These are phyloP conservation scores for Oasisia sp. DNA, from an alignment of 2,888 invertebrate genomes.

Conservation along the genomic window DNA sequence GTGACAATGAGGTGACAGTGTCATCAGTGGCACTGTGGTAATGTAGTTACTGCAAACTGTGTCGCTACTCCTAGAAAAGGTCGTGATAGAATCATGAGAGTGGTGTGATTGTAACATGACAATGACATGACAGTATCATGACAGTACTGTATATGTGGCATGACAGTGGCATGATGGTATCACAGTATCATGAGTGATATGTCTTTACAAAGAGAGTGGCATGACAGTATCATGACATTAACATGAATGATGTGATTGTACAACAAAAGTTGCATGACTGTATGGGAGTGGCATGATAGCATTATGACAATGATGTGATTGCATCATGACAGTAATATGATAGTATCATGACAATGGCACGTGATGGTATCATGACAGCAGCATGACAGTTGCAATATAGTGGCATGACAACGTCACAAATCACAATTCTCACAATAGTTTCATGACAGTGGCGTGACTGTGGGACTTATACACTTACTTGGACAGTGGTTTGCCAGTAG, in stretches of 20 bases:
- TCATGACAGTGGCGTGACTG: not conserved
- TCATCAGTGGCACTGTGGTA: not conserved
- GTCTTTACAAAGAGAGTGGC: too few relatives aligned
- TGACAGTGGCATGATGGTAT: not conserved
- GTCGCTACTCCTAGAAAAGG: not conserved
- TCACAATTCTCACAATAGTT: not conserved
- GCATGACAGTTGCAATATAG: not conserved
- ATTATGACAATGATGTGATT: not conserved
- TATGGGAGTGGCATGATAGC: not conserved
- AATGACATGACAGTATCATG: not conserved
- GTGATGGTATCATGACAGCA: not conserved
- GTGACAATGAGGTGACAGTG: not conserved
- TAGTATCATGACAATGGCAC: not conserved
- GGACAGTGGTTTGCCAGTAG: constrained; percentile 93
- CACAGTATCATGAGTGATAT: not conserved
- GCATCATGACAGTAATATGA: not conserved
- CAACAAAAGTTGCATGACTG: not conserved
- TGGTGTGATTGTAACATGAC: not conserved
- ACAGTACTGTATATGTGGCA: not conserved
- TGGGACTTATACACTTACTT: constrained; percentile 63
- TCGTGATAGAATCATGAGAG: not conserved
- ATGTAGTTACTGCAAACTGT: too few relatives aligned
- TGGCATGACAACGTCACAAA: not conserved
- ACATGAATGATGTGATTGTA: not conserved
- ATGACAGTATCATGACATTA: too few relatives aligned